phyloP scores from a whole-genome alignment of 2,888 invertebrate species.

The Drosophila setosimentum region DNA sequence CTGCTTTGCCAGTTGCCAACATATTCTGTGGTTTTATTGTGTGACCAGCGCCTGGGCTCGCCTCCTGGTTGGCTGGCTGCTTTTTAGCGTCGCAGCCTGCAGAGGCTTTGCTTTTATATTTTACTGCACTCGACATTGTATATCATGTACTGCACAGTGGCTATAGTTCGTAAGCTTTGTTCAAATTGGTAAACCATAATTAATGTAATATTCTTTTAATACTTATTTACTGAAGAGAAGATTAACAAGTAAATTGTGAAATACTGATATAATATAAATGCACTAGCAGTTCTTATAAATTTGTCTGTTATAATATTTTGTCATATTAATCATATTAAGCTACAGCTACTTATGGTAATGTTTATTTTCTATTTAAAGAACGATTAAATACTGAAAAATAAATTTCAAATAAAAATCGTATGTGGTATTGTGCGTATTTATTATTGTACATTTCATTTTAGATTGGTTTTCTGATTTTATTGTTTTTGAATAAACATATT shows the following conservation, averaged over 20 bases:
- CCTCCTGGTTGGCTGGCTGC: slow-evolving; percentile 81
- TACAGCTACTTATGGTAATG: too few relatives aligned
- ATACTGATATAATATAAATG: not conserved
- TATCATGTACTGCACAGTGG: slow-evolving; percentile 48
- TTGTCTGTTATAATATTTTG: not conserved
- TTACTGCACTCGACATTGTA: slow-evolving; percentile 23
- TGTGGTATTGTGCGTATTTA: not conserved
- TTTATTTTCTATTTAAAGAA: not conserved
- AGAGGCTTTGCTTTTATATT: slow-evolving; percentile 27
- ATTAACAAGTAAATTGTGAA: not conserved
- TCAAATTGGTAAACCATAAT: not conserved
- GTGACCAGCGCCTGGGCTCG: slow-evolving; percentile 52
- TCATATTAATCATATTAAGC: too few relatives aligned
- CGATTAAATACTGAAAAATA: not conserved
- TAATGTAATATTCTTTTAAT: not conserved
- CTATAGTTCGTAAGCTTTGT: not conserved
- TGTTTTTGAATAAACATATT: not conserved
- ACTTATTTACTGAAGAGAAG: not conserved
- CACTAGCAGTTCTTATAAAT: not conserved
- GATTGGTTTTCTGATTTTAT: not conserved
- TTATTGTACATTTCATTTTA: not conserved
- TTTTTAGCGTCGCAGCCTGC: slow-evolving; percentile 22
- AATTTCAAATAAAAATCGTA: not conserved
- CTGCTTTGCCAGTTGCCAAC: slow-evolving; percentile 85
- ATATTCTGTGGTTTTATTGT: slow-evolving; percentile 85